A percentile compares a stretch with the other conserved stretches of the same genome.
phyloP scores from a whole-genome alignment of 64 coral and sea anemone genomes.

The Astreopora myriophthalma region DNA sequence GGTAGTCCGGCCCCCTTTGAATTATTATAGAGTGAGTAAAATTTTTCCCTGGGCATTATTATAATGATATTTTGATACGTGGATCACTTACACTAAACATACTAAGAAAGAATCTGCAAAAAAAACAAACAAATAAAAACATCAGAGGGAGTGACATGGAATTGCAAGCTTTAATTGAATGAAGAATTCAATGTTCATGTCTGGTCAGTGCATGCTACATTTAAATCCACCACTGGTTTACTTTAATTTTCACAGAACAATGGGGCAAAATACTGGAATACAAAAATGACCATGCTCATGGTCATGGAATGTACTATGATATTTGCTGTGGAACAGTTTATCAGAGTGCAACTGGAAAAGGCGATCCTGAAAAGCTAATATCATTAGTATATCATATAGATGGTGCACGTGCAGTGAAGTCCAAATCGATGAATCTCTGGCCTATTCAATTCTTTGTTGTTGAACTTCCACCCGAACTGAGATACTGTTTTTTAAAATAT shows the following conservation, averaged over 20 bases:
- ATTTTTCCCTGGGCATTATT: too few relatives aligned
- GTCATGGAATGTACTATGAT: background rate
- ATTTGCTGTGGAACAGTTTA: background rate
- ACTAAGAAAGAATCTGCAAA: too few relatives aligned
- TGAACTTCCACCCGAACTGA: background rate
- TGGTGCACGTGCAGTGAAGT: constrained; percentile 2
- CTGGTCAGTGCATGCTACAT: too few relatives aligned
- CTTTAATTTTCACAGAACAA: background rate
- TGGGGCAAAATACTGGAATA: background rate
- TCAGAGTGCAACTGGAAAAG: background rate
- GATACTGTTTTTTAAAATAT: constrained; percentile 19
- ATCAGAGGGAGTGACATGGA: too few relatives aligned
- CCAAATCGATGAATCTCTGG: background rate
- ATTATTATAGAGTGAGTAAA: too few relatives aligned
- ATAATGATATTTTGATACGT: too few relatives aligned
- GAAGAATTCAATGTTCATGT: too few relatives aligned
- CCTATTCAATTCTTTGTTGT: background rate
- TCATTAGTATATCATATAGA: constrained; percentile 9
- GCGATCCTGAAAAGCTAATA: background rate
- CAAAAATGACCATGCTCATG: background rate
- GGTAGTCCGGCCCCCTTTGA: too few relatives aligned
- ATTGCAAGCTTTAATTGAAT: too few relatives aligned
- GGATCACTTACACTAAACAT: too few relatives aligned
- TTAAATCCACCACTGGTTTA: too few relatives aligned
- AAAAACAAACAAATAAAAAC: too few relatives aligned